Conservation (phyloP, 2,888 invertebrate genomes). For the Oithona nana region DNA sequence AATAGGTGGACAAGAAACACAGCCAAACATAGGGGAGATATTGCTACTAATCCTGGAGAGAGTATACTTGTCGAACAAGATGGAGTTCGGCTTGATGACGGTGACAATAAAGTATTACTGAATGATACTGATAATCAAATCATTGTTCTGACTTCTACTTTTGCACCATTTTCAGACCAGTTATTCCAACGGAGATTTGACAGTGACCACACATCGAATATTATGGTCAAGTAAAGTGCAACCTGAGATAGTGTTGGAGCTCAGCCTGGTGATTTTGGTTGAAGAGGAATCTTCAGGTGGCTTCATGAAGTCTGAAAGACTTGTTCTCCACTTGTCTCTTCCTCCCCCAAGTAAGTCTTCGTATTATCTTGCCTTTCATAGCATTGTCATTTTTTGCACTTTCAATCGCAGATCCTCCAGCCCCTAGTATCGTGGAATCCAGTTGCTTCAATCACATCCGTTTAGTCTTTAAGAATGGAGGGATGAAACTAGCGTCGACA, state of each 20-base stretch:
- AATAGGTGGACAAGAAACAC: too few species aligned
- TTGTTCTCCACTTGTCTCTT: constrained; percentile 52
- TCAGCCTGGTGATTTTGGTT: constrained; percentile 49
- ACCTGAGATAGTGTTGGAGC: constrained; percentile 36
- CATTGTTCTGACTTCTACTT: not conserved
- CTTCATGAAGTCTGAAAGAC: constrained; percentile 44
- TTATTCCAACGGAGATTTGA: constrained; percentile 59
- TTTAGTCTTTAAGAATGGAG: constrained; percentile 66
- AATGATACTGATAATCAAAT: too few species aligned
- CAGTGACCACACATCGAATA: constrained; percentile 62
- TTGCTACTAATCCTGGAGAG: too few species aligned
- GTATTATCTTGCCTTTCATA: too few species aligned
- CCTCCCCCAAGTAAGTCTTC: constrained; percentile 39
- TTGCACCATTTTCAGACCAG: constrained; percentile 37
- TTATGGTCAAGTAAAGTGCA: constrained; percentile 55
- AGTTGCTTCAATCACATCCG: constrained; percentile 52
- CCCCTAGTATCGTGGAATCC: not conserved
- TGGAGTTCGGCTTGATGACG: not conserved
- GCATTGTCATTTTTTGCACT: not conserved
- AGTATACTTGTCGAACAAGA: not conserved
- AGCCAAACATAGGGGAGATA: too few species aligned
- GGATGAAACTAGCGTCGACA: constrained; percentile 25
- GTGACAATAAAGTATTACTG: not conserved
- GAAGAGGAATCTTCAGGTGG: constrained; percentile 64
- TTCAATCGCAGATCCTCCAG: not conserved